These are phyloP conservation scores for Hymenochirus boettgeri DNA, from an alignment of 2,113 vertebrate genomes.

Conservation along the genomic window DNA sequence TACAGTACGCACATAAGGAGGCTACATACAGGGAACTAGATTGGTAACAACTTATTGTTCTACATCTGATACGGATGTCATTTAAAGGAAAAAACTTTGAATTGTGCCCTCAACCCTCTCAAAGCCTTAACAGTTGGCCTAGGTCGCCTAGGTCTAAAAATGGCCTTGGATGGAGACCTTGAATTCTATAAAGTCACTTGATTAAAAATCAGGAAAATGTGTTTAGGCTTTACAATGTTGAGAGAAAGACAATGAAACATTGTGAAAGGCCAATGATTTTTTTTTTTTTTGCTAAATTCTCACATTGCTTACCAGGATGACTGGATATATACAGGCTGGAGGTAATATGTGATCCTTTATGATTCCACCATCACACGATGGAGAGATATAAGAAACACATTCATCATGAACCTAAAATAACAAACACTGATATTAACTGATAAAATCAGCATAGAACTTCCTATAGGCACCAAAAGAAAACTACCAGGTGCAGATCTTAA, in stretches of 20 bases:
- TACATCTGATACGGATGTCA: too few relatives aligned
- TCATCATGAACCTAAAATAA: slow-evolving; percentile 76
- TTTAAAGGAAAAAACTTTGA: too few relatives aligned
- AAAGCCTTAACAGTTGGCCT: too few relatives aligned
- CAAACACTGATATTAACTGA: background rate
- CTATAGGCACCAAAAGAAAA: background rate
- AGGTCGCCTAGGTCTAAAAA: too few relatives aligned
- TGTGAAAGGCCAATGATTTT: background rate
- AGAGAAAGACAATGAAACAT: background rate
- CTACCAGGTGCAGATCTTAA: background rate
- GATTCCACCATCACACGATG: slow-evolving; percentile 73
- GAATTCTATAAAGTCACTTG: too few relatives aligned
- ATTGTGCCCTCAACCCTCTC: too few relatives aligned
- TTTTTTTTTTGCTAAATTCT: background rate
- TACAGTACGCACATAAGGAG: too few relatives aligned
- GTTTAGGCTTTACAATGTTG: too few relatives aligned
- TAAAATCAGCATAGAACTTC: background rate
- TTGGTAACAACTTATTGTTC: too few relatives aligned
- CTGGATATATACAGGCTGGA: slow-evolving; percentile 78
- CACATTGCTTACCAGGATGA: slow-evolving; percentile 78
- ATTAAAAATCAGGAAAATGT: too few relatives aligned
- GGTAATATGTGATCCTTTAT: slow-evolving; percentile 83
- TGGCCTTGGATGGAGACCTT: too few relatives aligned
- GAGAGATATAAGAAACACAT: slow-evolving; percentile 60
- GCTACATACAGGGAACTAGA: too few relatives aligned